These are phyloP conservation scores for Phrynosoma platyrhinos DNA, from an alignment of 2,113 vertebrate species.

Conservation along the genomic window DNA sequence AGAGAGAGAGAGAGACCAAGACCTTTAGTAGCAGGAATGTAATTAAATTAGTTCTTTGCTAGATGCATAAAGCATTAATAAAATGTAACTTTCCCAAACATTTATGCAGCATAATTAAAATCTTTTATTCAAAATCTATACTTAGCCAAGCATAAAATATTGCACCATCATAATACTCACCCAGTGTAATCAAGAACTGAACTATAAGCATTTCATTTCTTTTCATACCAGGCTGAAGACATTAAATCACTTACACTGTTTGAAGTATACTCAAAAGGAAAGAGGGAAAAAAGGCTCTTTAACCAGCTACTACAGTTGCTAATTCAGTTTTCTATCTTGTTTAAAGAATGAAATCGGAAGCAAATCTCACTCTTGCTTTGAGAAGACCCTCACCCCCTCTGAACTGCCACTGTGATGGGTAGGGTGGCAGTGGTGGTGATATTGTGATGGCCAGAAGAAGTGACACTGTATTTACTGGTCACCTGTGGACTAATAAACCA, in stretches of 20 bases:
- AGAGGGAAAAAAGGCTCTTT: conserved; percentile 9
- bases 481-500: not conserved
- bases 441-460: not conserved
- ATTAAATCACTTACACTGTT: conserved; percentile 54
- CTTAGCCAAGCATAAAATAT: conserved; percentile 61
- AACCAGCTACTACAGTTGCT: conserved; percentile 46
- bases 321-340: conserved; percentile 40
- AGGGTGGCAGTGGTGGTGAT: not conserved
- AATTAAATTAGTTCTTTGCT: conserved; percentile 66
- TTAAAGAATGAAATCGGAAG: conserved; percentile 42
- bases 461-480: not conserved
- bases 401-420: not conserved
- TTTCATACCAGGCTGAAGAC: conserved; percentile 52
- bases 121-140: conserved; percentile 68
- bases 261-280: conserved; percentile 51
- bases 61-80: conserved; percentile 65
- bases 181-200: conserved; percentile 51
- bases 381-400: conserved; percentile 17
- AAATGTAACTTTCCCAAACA: conserved; percentile 57
- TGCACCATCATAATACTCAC: conserved; percentile 54
- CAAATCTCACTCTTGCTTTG: conserved; percentile 43
- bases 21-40: conserved; percentile 52
- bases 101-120: conserved; percentile 70
- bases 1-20: not conserved
- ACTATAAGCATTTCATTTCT: conserved; percentile 49